A percentile compares a stretch with the other conserved stretches of the same genome.
Evolutionary conservation across 2,113 vertebrate genomes (phyloP).

Genomic region (Marcusenius ussheri): DNA sequence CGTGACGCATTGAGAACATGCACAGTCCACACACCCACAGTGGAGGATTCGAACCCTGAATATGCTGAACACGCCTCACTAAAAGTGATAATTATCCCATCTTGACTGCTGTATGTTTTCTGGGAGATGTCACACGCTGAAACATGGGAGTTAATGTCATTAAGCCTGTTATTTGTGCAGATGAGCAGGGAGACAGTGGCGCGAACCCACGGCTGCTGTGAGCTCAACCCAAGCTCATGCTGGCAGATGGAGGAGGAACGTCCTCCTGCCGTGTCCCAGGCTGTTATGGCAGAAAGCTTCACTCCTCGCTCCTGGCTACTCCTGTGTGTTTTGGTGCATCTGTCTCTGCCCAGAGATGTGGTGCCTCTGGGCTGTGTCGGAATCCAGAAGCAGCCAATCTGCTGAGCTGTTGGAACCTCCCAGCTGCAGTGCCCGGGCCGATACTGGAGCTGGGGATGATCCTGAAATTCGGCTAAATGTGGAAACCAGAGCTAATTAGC

Average conservation of each 20-base stretch:
- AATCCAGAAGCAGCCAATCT: neutral
- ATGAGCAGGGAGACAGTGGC: neutral
- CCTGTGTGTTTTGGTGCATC: neutral
- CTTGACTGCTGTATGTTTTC: neutral
- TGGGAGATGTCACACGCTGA: neutral
- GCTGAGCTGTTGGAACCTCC: neutral
- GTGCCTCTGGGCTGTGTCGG: neutral
- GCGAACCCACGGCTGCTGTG: neutral
- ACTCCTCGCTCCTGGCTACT: neutral
- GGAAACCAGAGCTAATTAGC: constrained; percentile 21
- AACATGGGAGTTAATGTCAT: neutral
- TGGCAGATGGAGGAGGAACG: neutral
- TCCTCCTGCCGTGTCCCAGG: neutral
- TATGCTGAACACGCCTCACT: neutral
- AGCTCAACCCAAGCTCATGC: neutral
- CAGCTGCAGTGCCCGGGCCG: neutral
- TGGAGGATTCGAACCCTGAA: neutral
- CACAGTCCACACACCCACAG: neutral
- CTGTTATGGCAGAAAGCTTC: neutral
- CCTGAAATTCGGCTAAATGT: constrained; percentile 7
- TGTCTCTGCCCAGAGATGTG: neutral
- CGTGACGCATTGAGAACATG: neutral
- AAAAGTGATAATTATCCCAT: neutral
- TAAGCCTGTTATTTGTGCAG: constrained; percentile 4
- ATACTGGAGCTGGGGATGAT: neutral